phyloP scores from a whole-genome alignment of 2,113 vertebrate genomes.

The Vulpes lagopus region DNA sequence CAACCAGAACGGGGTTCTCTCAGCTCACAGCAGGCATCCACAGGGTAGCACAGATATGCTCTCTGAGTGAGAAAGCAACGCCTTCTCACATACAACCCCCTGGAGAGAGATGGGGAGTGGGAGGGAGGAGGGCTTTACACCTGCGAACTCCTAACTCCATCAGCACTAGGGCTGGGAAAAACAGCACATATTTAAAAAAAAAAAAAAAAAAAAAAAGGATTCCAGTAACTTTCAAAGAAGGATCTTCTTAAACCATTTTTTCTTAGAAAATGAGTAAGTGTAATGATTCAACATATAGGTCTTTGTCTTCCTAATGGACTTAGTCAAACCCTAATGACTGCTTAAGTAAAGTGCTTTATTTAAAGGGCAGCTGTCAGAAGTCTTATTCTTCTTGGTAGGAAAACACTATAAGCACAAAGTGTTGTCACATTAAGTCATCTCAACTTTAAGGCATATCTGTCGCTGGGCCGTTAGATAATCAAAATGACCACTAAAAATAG shows the following conservation, averaged over 20 bases:
- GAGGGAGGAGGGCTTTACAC: slow-evolving; percentile 82
- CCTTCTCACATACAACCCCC: slow-evolving; percentile 86
- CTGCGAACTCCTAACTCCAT: slow-evolving; percentile 84
- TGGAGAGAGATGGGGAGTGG: slow-evolving; percentile 81
- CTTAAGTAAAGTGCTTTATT: slow-evolving; percentile 66
- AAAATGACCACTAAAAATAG: slow-evolving; percentile 78
- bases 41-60: slow-evolving; percentile 84
- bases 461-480: slow-evolving; percentile 64
- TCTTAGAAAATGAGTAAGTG: slow-evolving; percentile 36
- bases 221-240: slow-evolving; percentile 72
- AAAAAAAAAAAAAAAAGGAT: slow-evolving; percentile 20
- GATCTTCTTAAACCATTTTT: slow-evolving; percentile 61
- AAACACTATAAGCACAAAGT: slow-evolving; percentile 68
- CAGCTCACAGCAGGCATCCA: slow-evolving; percentile 82
- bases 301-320: slow-evolving; percentile 66
- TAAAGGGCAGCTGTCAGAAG: slow-evolving; percentile 72
- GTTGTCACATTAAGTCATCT: slow-evolving; percentile 68
- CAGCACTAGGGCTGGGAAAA: slow-evolving; percentile 81
- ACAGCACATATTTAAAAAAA: slow-evolving; percentile 69
- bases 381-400: slow-evolving; percentile 68
- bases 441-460: slow-evolving; percentile 74
- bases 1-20: slow-evolving; percentile 79
- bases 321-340: slow-evolving; percentile 56
- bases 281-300: slow-evolving; percentile 56
- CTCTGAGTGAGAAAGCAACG: slow-evolving; percentile 86